Base-by-base conservation (phyloP, 2,797 vertebrate genomes). In the Rhinoraja longicauda region DNA sequence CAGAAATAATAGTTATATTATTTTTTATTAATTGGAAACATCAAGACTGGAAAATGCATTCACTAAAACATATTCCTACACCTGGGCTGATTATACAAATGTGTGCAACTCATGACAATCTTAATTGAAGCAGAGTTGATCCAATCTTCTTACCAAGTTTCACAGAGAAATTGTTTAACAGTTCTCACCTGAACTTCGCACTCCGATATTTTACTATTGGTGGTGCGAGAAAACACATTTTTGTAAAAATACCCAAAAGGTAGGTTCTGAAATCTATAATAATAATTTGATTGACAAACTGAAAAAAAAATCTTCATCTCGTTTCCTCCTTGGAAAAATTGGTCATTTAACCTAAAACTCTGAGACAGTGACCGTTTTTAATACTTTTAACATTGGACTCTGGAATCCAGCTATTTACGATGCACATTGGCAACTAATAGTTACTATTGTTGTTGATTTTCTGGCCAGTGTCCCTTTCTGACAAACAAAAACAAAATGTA, bases 381-480 rank as follows among this genome's bases (percentile, higher is more conserved):
- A 70, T 36, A 90, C 62, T 90, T 32, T 90, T 73, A 72, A 0
- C 4, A 75, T 53, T 9, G 45, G 1, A 53, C 67, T 75, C 90
- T 75, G 39, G 39, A 92, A 73, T 92, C 64, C 45, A 19, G 4
- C n/a, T 75, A 39, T 91, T 39, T 29, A 53, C 75, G 39, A 53
- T 45, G 70, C 70, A 92, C 70, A 73, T 92, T 92, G 39, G 90
- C 70, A 91, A 91, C 32, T 12, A 90, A 45, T 29, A 73, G 24
- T 45, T 92, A 17, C 24, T 53, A 92, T 57, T 53, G 24, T 75
- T 29, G 24, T 73, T 75, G 39, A 4, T 19, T 73, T 53, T 73
- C 10, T 53, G 29, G 39, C 73, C 12, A 29, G 24, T 91, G 73
- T 10, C 39, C 36, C 29, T 24, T 53, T 92, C 45, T 45, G 45